phyloP scores from a whole-genome alignment of 2,888 invertebrate species.

The Gnatocerus cornutus region DNA sequence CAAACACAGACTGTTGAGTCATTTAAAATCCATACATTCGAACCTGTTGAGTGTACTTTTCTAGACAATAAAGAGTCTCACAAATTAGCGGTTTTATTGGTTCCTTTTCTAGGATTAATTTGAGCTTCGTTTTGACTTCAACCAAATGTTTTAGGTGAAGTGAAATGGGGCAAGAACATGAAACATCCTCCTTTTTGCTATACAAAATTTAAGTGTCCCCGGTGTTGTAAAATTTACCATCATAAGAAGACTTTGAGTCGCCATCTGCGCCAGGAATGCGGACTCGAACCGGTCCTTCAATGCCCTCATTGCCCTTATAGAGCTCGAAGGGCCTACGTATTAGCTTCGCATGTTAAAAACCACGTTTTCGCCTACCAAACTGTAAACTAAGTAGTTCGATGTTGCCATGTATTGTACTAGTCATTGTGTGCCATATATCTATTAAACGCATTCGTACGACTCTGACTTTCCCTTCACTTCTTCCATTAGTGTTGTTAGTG shows the following conservation, averaged over 20 bases:
- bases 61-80: background rate
- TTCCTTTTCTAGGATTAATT: background rate
- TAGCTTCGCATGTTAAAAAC: slow-evolving; percentile 68
- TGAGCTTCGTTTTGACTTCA: slow-evolving; percentile 6
- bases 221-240: slow-evolving; percentile 71
- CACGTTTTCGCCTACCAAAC: slow-evolving; percentile 60
- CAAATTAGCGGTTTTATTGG: slow-evolving; percentile 6
- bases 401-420: slow-evolving; percentile 1
- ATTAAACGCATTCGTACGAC: background rate
- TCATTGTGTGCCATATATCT: slow-evolving; percentile 19
- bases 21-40: slow-evolving; percentile 62
- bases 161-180: slow-evolving; percentile 34
- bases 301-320: slow-evolving; percentile 84
- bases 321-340: slow-evolving; percentile 76
- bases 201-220: slow-evolving; percentile 66
- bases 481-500: slow-evolving; percentile 11
- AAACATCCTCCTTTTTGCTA: slow-evolving; percentile 34
- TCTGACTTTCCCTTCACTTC: background rate
- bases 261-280: slow-evolving; percentile 73
- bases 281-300: slow-evolving; percentile 79
- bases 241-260: slow-evolving; percentile 72
- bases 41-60: slow-evolving; percentile 32
- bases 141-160: slow-evolving; percentile 43
- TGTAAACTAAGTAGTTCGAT: slow-evolving; percentile 21
- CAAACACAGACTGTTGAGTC: slow-evolving; percentile 64